Evolutionary conservation across 2,888 invertebrate species (phyloP), one percentile per base, ranked within the genome.

Genomic region (Diaphora mendica): DNA sequence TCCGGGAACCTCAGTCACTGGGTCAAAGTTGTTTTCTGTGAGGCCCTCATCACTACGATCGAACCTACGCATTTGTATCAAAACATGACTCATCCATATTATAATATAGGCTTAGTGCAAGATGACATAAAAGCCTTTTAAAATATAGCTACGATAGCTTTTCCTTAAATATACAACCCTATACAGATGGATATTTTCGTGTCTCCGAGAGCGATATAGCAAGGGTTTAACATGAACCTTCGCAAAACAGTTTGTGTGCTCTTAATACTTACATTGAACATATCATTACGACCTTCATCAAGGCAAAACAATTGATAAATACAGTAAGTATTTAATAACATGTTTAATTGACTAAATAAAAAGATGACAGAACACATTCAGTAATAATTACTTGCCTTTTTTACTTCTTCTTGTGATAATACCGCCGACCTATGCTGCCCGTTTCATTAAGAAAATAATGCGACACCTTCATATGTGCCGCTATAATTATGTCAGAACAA

Each of bases 401-500:
- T 68, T 55, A 55, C 15, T 68, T 55, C 35, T 68, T 55, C 33
- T 68, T 68, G 51, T 68, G 9, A 55, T 26, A 59, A 55, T 59
- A 68, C 33, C 68, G 8, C 13, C 30, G 20, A 39, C n/a, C 65
- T 33, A 69, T 69, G 73, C 66, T 72, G 76, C 77, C 13, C 30
- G 35, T 55, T 30, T 77, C 42, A 84, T 83, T 84, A 84, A 74
- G 68, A 74, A 76, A 75, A 81, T 79, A 71, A 77, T 67, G 66
- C 74, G 71, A 74, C 83, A 84, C 79, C 44, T 82, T 72, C 67
- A 68, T 62, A 77, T n/a, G 33, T 73, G 33, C 76, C 70, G 72
- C 48, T 35, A 42, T 72, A 82, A 79, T 79, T 78, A 83, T 77
- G 85, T 82, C 85, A 76, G 70, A 17, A 71, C 65, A 74, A 78